phyloP scores from a whole-genome alignment of 2,113 vertebrate genomes.

The Sprattus sprattus region DNA sequence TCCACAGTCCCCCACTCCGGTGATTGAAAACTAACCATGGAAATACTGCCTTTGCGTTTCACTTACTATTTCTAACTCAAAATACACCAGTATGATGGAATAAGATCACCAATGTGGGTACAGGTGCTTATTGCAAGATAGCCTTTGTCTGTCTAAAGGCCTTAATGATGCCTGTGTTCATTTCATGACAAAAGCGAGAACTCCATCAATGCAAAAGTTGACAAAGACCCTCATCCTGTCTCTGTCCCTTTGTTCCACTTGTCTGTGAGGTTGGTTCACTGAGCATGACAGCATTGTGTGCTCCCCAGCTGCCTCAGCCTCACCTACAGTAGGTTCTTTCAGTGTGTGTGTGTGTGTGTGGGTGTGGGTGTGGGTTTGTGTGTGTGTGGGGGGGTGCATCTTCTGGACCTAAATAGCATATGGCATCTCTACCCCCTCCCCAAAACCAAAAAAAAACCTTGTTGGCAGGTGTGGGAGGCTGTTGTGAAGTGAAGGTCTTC shows the following conservation, averaged over 20 bases:
- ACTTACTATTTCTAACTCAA: not conserved
- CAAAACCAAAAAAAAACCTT: not conserved
- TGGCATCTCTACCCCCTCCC: not conserved
- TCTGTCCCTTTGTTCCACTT: not conserved
- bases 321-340: slow-evolving; percentile 26
- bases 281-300: not conserved
- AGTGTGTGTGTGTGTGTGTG: slow-evolving; percentile 16
- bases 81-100: not conserved
- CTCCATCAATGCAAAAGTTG: not conserved
- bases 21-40: not conserved
- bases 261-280: not conserved
- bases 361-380: slow-evolving; percentile 21
- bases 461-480: not conserved
- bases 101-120: not conserved
- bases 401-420: not conserved
- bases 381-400: not conserved
- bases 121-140: not conserved
- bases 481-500: slow-evolving; percentile 50
- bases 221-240: not conserved
- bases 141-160: not conserved
- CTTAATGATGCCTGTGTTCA: not conserved
- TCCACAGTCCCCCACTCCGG: slow-evolving; percentile 20
- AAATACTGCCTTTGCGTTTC: not conserved
- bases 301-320: not conserved
- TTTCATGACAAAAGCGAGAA: not conserved